Base-by-base conservation (phyloP, 2,113 vertebrate species). In the Pavo muticus region DNA sequence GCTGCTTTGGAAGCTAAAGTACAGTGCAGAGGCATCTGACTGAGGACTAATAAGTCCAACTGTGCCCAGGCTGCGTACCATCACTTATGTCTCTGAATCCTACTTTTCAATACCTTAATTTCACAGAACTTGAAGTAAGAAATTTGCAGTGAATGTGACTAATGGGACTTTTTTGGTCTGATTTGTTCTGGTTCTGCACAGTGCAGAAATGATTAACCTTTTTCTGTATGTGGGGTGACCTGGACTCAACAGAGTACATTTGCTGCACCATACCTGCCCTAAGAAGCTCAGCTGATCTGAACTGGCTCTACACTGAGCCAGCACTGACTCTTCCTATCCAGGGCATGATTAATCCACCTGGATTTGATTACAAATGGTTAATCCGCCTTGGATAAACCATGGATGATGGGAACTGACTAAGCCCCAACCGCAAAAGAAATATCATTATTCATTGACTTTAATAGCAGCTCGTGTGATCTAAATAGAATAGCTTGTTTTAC, bases 261-360 rank as follows among this genome's bases (percentile, higher is more conserved):
- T 60, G 3, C 24, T 60, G 45, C 18, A 63, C 18, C 35, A 10
- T 44, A 76, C 81, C 81, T 89, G 27, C 59, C 40, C 40, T n/a
- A 16, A 37, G 63, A n/a, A 73, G 23, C 23, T 23, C 59, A 50
- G 37, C 21, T 0, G 0, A 42, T 57, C 37, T 61, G 56, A 70
- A n/a, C 40, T 65, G 52, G 20, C 54, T 84, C 44, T 87, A 65
- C 20, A 44, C n/a, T 24, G 29, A 84, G 78, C 18, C 44, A 79
- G 70, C 24, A 27, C 65, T 68, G 45, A 74, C 11, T 65, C 40
- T 80, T 83, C 75, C 63, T 63, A 88, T 77, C 42, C 71, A 94
- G 92, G 72, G 16, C 95, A 95, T 25, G 70, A 86, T 86, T 96
- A 95, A 95, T 96, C 93, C 94, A 95, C 93, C 92, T 94, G 82